phyloP scores from a whole-genome alignment of 2,113 vertebrate species.

The Argyrosomus japonicus region DNA sequence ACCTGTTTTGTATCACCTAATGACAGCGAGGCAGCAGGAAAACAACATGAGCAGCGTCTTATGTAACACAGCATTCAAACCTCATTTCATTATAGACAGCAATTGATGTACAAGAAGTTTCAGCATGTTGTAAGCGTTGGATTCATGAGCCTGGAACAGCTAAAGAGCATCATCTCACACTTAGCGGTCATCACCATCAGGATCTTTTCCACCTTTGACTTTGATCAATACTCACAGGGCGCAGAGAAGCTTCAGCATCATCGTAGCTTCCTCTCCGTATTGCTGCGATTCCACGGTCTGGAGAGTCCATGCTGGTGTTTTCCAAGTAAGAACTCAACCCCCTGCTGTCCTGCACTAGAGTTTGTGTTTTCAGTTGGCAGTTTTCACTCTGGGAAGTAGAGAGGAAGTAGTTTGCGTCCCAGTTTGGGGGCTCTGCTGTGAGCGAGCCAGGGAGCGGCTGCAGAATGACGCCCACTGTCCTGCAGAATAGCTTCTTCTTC shows the following conservation, averaged over 20 bases:
- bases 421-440: constrained; percentile 21
- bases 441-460: not conserved
- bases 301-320: constrained; percentile 50
- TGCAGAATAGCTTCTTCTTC: constrained; percentile 35
- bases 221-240: constrained; percentile 77
- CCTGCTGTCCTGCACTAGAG: not conserved
- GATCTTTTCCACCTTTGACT: constrained; percentile 3
- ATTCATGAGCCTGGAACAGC: not conserved
- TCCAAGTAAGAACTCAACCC: not conserved
- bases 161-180: not conserved
- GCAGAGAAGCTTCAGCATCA: constrained; percentile 65
- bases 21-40: not conserved
- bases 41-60: not conserved
- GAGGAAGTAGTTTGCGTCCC: constrained; percentile 4
- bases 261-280: constrained; percentile 82
- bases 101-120: not conserved
- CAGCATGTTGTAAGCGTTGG: not conserved
- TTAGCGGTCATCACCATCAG: not conserved
- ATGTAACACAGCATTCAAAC: not conserved
- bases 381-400: not conserved
- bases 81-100: not conserved
- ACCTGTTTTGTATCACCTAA: not conserved
- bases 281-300: constrained; percentile 23
- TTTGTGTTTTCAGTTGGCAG: not conserved
- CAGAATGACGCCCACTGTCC: constrained; percentile 48